Percentiles rank a stretch among this genome's conserved stretches.
phyloP scores from a whole-genome alignment of 1,140 invertebrate species.

The Pararge aegeria region DNA sequence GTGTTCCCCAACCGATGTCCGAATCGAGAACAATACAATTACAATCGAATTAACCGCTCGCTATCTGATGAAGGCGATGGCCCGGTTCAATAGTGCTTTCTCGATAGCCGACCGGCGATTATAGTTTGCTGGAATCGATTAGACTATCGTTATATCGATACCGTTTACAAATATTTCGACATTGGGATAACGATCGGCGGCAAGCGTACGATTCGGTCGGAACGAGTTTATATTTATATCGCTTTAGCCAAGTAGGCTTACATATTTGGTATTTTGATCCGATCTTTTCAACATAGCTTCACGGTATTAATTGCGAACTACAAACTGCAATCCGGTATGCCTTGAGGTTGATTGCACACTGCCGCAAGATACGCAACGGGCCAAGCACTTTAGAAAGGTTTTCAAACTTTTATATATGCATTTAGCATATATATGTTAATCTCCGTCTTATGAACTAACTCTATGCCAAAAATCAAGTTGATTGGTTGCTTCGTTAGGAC shows the following conservation, averaged over 20 bases:
- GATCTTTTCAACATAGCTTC: conserved; percentile 18
- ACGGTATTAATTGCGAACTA: conserved; percentile 15
- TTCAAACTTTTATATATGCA: too few species aligned
- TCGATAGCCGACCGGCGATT: conserved; percentile 42
- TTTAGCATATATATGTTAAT: too few species aligned
- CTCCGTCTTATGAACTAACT: too few species aligned
- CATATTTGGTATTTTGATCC: conserved; percentile 24
- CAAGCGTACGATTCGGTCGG: conserved; percentile 32
- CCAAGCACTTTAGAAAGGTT: too few species aligned
- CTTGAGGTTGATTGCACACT: background rate
- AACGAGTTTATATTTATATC: conserved; percentile 45
- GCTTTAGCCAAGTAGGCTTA: conserved; percentile 17
- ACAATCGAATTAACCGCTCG: conserved; percentile 44
- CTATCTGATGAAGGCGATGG: conserved; percentile 46
- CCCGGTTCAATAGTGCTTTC: conserved; percentile 36
- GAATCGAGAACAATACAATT: conserved; percentile 48
- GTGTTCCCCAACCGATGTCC: conserved; percentile 25
- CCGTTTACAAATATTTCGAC: conserved; percentile 76
- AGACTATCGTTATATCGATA: conserved; percentile 63
- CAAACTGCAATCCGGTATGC: background rate
- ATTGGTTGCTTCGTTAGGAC: too few species aligned
- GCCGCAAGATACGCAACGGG: background rate
- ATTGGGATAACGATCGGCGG: conserved; percentile 56
- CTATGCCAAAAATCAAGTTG: too few species aligned
- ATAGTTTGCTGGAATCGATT: conserved; percentile 50